Evolutionary conservation across 2,888 invertebrate genomes (phyloP).

Genomic region (Hemistola chrysoprasaria): DNA sequence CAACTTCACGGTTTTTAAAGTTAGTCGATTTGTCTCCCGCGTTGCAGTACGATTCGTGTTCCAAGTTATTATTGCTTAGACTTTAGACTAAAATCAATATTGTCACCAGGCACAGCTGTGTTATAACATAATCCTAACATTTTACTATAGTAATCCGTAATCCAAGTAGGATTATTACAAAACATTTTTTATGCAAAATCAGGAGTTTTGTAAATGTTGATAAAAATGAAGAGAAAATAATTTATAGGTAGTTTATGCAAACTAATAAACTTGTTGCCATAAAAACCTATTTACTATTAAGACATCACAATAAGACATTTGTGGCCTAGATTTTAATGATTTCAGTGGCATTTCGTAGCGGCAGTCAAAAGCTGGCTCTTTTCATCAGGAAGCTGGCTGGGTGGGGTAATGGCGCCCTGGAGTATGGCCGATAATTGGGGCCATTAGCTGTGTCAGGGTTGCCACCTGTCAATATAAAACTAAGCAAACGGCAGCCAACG

Average conservation of each 20-base stretch:
- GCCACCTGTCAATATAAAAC: slow-evolving; percentile 51
- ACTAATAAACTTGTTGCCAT: neutral
- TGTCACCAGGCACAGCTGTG: slow-evolving; percentile 3
- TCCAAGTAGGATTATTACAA: neutral
- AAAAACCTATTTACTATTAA: slow-evolving; percentile 4
- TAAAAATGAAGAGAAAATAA: too few species aligned
- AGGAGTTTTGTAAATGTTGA: too few species aligned
- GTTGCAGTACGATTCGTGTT: slow-evolving; percentile 26
- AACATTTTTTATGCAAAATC: too few species aligned
- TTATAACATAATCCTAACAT: neutral
- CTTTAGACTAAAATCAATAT: slow-evolving; percentile 2
- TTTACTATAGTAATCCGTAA: neutral
- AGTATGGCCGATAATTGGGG: slow-evolving; percentile 67
- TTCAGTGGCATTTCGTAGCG: slow-evolving; percentile 26
- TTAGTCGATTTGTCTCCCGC: slow-evolving; percentile 51
- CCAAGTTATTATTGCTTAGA: slow-evolving; percentile 13
- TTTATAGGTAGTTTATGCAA: neutral
- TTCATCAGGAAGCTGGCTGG: slow-evolving; percentile 44
- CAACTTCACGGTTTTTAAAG: slow-evolving; percentile 55
- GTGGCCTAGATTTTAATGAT: slow-evolving; percentile 30
- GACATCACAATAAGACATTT: slow-evolving; percentile 19
- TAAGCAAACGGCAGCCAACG: neutral
- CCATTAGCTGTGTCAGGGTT: slow-evolving; percentile 59
- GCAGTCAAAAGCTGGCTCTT: slow-evolving; percentile 38
- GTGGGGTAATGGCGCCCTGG: slow-evolving; percentile 61